Base-by-base conservation (phyloP, 35 echinoderm and acorn worm genomes). In the Chiridota heheva region DNA sequence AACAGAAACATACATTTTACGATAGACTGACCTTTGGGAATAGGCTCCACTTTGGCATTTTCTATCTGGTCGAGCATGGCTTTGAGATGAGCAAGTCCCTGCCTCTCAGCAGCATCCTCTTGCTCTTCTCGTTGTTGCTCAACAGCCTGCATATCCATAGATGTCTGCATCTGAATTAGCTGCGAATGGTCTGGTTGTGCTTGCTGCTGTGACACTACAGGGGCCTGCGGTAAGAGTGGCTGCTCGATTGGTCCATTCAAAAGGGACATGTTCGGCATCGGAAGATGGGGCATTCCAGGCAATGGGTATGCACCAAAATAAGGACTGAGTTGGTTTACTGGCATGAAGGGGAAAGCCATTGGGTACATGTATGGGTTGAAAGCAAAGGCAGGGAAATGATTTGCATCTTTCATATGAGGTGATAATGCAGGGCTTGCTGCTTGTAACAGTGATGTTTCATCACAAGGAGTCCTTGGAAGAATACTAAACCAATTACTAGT, bases 401-500 rank as follows among this genome's bases (percentile, higher is more conserved):
- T 42, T 0, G 90, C 78, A 26, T 77, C 56, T 33, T 69, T 82
- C 45, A 84, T 82, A 18, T 82, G 67, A 58, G 84, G 67, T 81
- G 56, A 65, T 44, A 66, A 63, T 33, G 56, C 49, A 24, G 58
- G 45, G 31, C 36, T 17, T 32, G 80, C 55, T 44, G 63, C 65
- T 24, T 60, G 77, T 4, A 82, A 84, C 34, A 98, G 41, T 4
- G 95, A 89, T 15, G 75, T 80, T 62, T 92, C 85, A 57, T 98
- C 95, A 40, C 89, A 91, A 39, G 89, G 89, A 60, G 86, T 82
- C 53, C 94, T 81, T 34, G 94, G 94, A 62, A 97, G 77, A 56
- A 97, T 91, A 61, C 89, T 97, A 65, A 97, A 97, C 94, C 94
- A 97, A 7, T 90, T 78, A 49, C 68, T 91, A 28, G 89, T 57